A percentile compares a stretch with the other conserved stretches of the same genome.
Evolutionary conservation across 2,113 vertebrate species (phyloP).

Genomic region (Laticauda laticaudata): DNA sequence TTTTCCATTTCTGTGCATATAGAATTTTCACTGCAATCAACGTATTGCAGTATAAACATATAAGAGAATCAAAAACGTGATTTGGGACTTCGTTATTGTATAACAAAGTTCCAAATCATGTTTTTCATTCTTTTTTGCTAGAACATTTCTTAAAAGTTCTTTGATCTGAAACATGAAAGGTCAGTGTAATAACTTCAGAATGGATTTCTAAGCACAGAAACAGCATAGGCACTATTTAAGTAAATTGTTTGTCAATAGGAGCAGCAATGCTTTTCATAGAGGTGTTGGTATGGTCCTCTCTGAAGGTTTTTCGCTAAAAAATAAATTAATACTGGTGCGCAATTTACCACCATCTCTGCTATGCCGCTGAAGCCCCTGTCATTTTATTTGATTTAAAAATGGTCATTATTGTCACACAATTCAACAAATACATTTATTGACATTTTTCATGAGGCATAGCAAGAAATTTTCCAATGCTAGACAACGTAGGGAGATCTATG

Average conservation of each 20-base stretch:
- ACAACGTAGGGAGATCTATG: not conserved
- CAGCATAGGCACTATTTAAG: not conserved
- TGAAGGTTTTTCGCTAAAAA: not conserved
- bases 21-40: not conserved
- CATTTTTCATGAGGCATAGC: not conserved
- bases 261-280: not conserved
- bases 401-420: not conserved
- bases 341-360: not conserved
- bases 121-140: not conserved
- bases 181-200: not conserved
- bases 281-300: not conserved
- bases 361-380: not conserved
- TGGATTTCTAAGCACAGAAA: not conserved
- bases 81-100: too few relatives aligned
- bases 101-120: not conserved
- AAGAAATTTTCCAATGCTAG: not conserved
- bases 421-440: not conserved
- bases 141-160: not conserved
- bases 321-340: not conserved
- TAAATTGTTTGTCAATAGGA: not conserved
- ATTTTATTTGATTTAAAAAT: not conserved
- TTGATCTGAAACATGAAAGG: not conserved
- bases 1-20: not conserved
- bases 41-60: not conserved
- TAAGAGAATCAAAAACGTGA: too few relatives aligned